Evolutionary conservation across 2,888 invertebrate genomes (phyloP), one percentile per base, ranked within the genome.

Genomic region (Globia sparganii): DNA sequence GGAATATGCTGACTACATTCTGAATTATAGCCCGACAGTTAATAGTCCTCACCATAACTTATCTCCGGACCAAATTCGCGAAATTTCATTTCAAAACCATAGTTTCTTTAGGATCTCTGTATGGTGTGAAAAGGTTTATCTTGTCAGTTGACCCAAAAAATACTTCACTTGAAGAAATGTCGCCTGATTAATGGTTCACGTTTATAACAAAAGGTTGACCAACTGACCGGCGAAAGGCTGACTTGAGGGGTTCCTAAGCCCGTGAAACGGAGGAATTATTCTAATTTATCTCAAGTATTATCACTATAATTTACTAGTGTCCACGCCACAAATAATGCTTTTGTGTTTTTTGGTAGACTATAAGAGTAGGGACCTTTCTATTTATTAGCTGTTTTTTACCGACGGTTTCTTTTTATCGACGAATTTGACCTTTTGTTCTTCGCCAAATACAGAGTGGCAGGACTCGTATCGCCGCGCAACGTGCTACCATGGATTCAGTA

Each of bases 101-200:
- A 85, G 85, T 82, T 88, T 90, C 86, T 88, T 88, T 83, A 87
- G 84, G 87, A 72, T 78, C 83, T 73, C 72, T 89, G 87, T 88
- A 90, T 90, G 89, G 90, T 91, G 88, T 62, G 87, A 91, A 90
- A 91, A 91, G 89, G 91, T 91, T 91, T 91, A 90, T 90, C 91
- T 90, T 90, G 88, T 89, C 90, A 89, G 88, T 81, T 88, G 87
- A 77, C 89, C 90, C 85, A 89, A 91, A 91, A 91, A 91, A 90
- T 90, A 89, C 91, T 91, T 88, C 80, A 87, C 88, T 86, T 88
- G 80, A 89, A 84, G 89, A 88, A 91, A 90, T 89, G 86, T 86
- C 86, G 40, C 78, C 87, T 91, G 92, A 92, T 92, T 91, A 92
- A 92, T 92, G 90, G 81, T 86, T 71, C 77, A 75, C 87, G 76